Base-by-base conservation (phyloP, 2,113 vertebrate species). In the Tautogolabrus adspersus region DNA sequence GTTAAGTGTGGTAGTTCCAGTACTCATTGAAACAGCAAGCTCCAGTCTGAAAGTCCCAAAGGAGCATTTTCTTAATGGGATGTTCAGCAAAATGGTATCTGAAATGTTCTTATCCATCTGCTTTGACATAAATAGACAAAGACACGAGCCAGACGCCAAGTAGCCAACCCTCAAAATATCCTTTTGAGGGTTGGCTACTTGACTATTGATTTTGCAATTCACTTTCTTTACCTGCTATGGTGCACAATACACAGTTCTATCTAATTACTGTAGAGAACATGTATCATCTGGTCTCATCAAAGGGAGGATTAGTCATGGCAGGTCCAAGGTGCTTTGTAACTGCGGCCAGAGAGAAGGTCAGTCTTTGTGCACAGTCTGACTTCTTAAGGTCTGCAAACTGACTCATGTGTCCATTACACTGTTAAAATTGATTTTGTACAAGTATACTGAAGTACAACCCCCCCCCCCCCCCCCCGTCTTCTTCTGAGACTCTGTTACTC, bases 361-460 rank as follows among this genome's bases (percentile, higher is more conserved):
- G 69, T 67, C 68, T 79, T 87, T 91, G 82, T 85, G 83, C 69
- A 61, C 77, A 58, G 38, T 12, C 44, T 34, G 77, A 82, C 74
- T 88, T 87, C 87, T 87, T 73, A 82, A 82, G 66, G 64, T 80
- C 84, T 81, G 72, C 72, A 81, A 81, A 85, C 78, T 66, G 86
- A 86, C 87, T 89, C 21, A 57, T 73, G 70, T 85, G 91, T 91
- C 61, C 83, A 90, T 91, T 79, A 79, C 62, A 61, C 86, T 68
- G 84, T 91, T 89, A 90, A 91, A 85, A 94, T 93, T 1, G 88
- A 93, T 92, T 89, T 91, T 81, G 59, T 88, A 77, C 76, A 88
- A 82, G 83, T 90, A 58, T 70, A 84, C 70, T 77, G 49, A 40
- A 70, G 82, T 69, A 67, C 40, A 38, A 38, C 37, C 37, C 37